Conservation (phyloP, 2,797 vertebrate genomes). For the Tamandua tetradactyla region DNA sequence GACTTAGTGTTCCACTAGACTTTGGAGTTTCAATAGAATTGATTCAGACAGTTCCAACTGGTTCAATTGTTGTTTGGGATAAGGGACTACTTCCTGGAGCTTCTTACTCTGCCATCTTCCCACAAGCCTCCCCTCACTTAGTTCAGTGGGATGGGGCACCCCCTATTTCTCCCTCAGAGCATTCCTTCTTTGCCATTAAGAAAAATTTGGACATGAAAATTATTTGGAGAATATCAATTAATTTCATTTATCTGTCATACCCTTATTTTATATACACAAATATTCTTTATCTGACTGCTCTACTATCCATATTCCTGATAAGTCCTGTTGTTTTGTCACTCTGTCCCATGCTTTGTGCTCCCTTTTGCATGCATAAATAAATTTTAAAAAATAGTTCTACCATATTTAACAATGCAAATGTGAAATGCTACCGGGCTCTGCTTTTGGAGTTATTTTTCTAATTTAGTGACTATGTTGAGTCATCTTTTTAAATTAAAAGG, state of each 20-base stretch:
- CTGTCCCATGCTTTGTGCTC: neutral
- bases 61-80: too few relatives aligned
- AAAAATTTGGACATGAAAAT: neutral
- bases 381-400: neutral
- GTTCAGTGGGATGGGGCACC: neutral
- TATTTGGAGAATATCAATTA: neutral
- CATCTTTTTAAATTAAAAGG: neutral
- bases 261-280: neutral
- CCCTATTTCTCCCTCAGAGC: neutral
- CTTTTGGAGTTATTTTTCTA: neutral
- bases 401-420: slow-evolving; percentile 14
- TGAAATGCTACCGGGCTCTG: neutral
- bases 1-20: too few relatives aligned
- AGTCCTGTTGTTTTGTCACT: neutral
- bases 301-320: neutral
- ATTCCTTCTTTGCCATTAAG: neutral
- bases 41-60: too few relatives aligned
- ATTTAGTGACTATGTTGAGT: neutral
- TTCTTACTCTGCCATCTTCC: too few relatives aligned
- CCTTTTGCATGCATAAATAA: neutral
- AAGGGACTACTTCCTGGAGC: too few relatives aligned
- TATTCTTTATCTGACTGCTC: neutral
- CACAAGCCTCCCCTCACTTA: neutral
- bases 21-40: too few relatives aligned
- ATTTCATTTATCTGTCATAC: neutral